Conservation (phyloP, 1,140 invertebrate species). For the Megalonaias nervosa region DNA sequence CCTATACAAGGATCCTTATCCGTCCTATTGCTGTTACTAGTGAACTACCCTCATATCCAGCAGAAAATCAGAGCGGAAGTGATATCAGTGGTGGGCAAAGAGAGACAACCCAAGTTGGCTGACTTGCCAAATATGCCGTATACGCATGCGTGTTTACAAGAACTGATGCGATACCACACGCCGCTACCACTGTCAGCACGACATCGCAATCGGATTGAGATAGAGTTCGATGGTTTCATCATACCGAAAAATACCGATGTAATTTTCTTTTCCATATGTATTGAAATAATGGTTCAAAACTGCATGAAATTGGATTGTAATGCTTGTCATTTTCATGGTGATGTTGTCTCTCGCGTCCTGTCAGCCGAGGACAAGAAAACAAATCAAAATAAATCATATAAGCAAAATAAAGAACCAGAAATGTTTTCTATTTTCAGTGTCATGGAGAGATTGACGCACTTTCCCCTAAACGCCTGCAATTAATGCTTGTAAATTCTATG, state of each 20-base stretch:
- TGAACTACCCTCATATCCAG: conserved; percentile 24
- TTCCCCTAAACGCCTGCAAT: no score
- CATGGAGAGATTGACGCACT: no score
- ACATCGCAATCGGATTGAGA: conserved; percentile 13
- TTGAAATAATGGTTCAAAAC: no score
- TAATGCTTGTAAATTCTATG: no score
- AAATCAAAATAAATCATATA: no score
- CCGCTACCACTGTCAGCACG: conserved; percentile 29
- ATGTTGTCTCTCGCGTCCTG: no score
- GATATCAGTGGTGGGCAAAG: neutral
- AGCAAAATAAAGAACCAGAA: no score
- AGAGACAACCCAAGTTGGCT: neutral
- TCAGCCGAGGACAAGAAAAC: no score
- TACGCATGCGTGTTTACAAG: conserved; percentile 25
- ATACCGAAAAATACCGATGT: conserved; percentile 42
- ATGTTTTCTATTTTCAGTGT: no score
- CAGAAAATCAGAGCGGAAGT: conserved; percentile 21
- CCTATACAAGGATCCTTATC: conserved; percentile 23
- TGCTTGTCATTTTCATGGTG: no score
- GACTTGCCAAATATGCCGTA: conserved; percentile 24
- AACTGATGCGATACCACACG: conserved; percentile 33
- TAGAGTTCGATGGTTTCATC: conserved; percentile 22
- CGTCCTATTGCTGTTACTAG: conserved; percentile 25
- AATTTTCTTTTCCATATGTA: neutral
- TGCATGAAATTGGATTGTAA: no score